phyloP scores from a whole-genome alignment of 2,113 vertebrate species.

The Tamias sibiricus region DNA sequence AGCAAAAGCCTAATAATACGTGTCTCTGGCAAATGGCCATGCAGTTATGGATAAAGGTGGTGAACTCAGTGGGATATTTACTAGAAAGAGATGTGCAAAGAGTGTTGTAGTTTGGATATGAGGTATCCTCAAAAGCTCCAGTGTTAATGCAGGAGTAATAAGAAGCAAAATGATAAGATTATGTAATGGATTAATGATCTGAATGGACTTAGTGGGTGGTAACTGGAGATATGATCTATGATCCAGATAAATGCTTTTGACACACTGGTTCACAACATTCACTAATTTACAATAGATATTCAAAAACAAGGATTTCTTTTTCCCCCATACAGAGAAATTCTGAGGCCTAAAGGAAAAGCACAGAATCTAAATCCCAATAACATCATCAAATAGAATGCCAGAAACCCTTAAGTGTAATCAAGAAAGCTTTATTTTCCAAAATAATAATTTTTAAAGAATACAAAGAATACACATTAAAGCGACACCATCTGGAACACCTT shows the following conservation, averaged over 20 bases:
- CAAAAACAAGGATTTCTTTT: not conserved
- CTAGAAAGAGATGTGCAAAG: not conserved
- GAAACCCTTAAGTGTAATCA: slow-evolving; percentile 72
- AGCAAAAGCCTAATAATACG: not conserved
- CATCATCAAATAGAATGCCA: slow-evolving; percentile 58
- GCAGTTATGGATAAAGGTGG: not conserved
- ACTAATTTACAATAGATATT: not conserved
- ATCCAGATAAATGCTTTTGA: slow-evolving; percentile 17
- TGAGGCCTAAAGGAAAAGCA: slow-evolving; percentile 33
- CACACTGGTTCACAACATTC: not conserved
- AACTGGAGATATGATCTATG: not conserved
- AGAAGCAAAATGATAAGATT: no score
- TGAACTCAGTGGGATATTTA: not conserved
- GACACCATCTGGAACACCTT: slow-evolving; percentile 80
- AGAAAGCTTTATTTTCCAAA: slow-evolving; percentile 77
- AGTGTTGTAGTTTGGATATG: not conserved
- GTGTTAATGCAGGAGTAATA: no score
- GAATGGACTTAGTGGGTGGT: no score
- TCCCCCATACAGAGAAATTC: slow-evolving; percentile 45
- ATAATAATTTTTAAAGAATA: slow-evolving; percentile 80
- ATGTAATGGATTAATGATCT: no score
- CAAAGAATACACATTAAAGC: slow-evolving; percentile 65
- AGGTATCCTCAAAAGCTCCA: no score
- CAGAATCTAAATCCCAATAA: slow-evolving; percentile 45
- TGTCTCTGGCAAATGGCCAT: not conserved